Percentiles rank a stretch among this genome's conserved stretches.
Conservation (phyloP, 2,888 invertebrate species). For the Melipona beecheii region DNA sequence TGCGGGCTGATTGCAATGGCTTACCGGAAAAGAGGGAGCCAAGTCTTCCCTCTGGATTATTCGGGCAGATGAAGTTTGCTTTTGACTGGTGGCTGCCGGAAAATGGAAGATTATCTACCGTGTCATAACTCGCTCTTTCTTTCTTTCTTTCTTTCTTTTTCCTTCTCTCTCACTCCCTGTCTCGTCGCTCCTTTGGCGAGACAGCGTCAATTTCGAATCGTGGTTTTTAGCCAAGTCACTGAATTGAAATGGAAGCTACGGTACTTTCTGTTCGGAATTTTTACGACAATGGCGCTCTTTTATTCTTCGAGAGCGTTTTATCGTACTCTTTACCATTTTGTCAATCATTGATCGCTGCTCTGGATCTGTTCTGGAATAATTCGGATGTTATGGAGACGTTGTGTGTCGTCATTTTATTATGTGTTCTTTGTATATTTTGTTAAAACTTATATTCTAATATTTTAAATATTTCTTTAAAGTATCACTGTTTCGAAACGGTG, state of each 20-base stretch:
- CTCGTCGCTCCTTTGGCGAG: neutral
- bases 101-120: conserved; percentile 30
- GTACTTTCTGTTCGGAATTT: too few species aligned
- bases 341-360: too few species aligned
- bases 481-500: too few species aligned
- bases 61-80: conserved; percentile 36
- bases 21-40: neutral
- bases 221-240: neutral
- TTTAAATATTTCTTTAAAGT: too few species aligned
- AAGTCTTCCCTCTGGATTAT: conserved; percentile 36
- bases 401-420: too few species aligned
- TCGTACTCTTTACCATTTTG: too few species aligned
- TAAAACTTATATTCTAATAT: too few species aligned
- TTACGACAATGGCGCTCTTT: too few species aligned
- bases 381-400: too few species aligned
- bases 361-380: too few species aligned
- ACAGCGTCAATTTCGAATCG: neutral
- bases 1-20: conserved; percentile 27
- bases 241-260: neutral
- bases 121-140: neutral
- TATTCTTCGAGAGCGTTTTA: too few species aligned
- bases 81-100: conserved; percentile 19
- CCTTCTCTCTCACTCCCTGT: neutral
- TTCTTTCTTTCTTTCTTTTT: neutral
- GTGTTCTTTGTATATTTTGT: too few species aligned